A percentile compares a stretch with the other conserved stretches of the same genome.
These are phyloP conservation scores for Orestias chungarensis DNA, from an alignment of 2,797 vertebrate species.

Conservation along the genomic window DNA sequence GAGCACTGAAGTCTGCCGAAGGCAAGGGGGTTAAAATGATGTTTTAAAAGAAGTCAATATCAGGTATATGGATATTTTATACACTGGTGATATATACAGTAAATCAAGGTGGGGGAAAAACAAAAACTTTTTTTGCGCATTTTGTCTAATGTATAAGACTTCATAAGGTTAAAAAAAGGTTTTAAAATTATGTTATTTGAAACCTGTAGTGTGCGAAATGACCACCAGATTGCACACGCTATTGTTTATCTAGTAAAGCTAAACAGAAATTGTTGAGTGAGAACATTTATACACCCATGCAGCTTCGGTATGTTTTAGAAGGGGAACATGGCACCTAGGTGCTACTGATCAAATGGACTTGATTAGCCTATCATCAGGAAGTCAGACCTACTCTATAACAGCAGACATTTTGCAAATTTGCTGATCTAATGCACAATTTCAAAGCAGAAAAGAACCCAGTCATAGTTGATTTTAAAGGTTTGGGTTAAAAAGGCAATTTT, in stretches of 20 bases:
- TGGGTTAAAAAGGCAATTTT: neutral
- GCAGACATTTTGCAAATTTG: neutral
- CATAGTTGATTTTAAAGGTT: neutral
- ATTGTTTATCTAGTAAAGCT: neutral
- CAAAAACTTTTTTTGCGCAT: neutral
- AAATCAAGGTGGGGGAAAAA: neutral
- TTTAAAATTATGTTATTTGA: neutral
- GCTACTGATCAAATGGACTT: neutral
- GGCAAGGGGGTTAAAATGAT: slow-evolving; percentile 38
- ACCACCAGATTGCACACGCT: neutral
- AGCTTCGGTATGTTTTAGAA: neutral
- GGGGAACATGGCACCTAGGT: neutral
- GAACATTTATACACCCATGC: neutral
- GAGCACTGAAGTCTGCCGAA: slow-evolving; percentile 38
- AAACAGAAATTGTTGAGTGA: neutral
- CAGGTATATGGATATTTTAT: neutral
- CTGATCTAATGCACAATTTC: neutral
- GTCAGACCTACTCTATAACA: too few relatives aligned
- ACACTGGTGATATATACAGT: slow-evolving; percentile 6
- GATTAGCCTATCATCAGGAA: neutral
- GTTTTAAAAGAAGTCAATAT: slow-evolving; percentile 23
- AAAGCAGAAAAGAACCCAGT: neutral
- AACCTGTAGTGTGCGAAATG: neutral
- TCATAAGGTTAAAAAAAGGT: neutral
- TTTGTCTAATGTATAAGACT: too few relatives aligned